These are phyloP conservation scores for Peromyscus polionotus DNA, from an alignment of 2,113 vertebrate species.

Conservation along the genomic window DNA sequence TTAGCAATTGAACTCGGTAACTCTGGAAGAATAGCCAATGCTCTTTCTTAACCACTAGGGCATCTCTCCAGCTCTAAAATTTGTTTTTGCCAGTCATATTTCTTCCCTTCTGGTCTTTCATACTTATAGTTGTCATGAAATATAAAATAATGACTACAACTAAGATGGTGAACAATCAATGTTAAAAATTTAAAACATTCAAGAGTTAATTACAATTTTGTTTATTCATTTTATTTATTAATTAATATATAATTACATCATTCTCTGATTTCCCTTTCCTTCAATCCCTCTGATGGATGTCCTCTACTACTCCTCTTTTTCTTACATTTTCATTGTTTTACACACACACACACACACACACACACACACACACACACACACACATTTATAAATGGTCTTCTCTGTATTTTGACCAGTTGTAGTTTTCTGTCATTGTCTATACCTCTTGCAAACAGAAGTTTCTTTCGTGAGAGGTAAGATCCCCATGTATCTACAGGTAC, in stretches of 20 bases:
- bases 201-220: neutral
- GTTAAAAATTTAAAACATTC: conserved; percentile 21
- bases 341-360: too few relatives aligned
- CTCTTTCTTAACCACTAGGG: too few relatives aligned
- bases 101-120: neutral
- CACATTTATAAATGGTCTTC: neutral
- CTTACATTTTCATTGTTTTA: neutral
- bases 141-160: neutral
- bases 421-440: neutral
- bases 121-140: neutral
- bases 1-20: too few relatives aligned
- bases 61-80: too few relatives aligned
- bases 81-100: neutral
- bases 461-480: neutral
- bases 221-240: neutral
- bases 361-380: neutral
- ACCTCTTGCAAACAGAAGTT: neutral
- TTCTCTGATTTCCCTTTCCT: neutral
- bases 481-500: neutral
- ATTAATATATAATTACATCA: neutral
- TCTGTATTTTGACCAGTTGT: neutral
- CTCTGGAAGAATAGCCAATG: too few relatives aligned
- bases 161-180: neutral
- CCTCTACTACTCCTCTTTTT: neutral
- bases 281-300: neutral